Evolutionary conservation across 2,888 invertebrate genomes (phyloP), one percentile per base, ranked within the genome.

Genomic region (Drosophila algonquin): DNA sequence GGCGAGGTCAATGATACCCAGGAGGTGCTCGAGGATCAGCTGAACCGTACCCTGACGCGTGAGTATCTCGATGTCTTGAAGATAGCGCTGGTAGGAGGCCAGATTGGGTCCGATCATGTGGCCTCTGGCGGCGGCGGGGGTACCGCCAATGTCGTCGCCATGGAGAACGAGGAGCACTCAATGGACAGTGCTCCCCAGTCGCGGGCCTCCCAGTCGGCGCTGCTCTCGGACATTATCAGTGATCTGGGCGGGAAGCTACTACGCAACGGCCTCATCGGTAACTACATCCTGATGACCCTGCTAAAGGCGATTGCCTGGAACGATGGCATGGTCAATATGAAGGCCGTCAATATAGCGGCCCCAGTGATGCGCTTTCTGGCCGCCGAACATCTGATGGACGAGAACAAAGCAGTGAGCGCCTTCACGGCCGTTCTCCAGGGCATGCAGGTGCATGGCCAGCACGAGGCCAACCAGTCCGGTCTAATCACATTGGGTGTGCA

Each of bases 51-150:
- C 65, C 92, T 98, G 62, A 97, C 98, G 0, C 94, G 97, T 69
- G 98, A 98, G 91, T 97, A 98, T 90, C 92, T 98, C 30, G 98
- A 98, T 81, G 94, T 98, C 1, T 91, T 98, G 27, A 95, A 95
- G 93, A 94, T 94, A 30, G 95, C 95, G 1, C 91, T 97, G 5
- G 95, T 97, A 27, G 96, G 96, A 40, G 96, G 96, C 91, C 79
- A 94, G 92, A 72, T 94, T 92, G 90, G 90, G 0, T 83, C 88
- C 0, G 91, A 91, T 70, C 87, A 84, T 59, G 79, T 63, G 6
- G 59, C 58, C 40, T 14, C 40, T 7, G 40, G 40, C 40, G 40
- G 40, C 60, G 58, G 35, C 55, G 74, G 77, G 57, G 58, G 61
- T 24, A 63, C 61, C 27, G 65, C 74, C 51, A 71, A 73, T 55